Base-by-base conservation (phyloP, 2,888 invertebrate genomes). In the Diabrotica balteata region DNA sequence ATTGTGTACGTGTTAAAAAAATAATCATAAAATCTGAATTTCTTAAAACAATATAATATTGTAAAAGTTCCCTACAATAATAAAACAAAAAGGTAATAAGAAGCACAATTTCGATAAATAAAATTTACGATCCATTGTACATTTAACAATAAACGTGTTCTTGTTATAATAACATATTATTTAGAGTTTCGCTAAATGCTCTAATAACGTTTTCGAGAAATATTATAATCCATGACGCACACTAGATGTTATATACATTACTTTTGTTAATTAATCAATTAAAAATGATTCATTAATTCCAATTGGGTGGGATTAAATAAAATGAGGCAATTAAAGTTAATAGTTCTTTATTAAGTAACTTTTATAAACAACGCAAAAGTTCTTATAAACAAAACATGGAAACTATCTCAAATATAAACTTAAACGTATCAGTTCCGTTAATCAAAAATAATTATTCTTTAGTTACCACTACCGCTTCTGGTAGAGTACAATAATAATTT, bases 251-350 rank as follows among this genome's bases (percentile, higher is more conserved):
- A 50, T 43, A 54, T 54, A 57, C 55, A 51, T 67, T 66, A 59
- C 67, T 76, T 77, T 75, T 70, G 71, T 75, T 76, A 75, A 77
- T 75, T 74, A 76, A 72, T 74, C 71, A 71, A 72, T 76, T 75
- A 76, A 73, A 73, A 74, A 70, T 75, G 74, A 76, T 76, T 76
- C 73, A 74, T 75, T 72, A 70, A 72, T 73, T 75, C 71, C 75
- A 79, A 80, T 78, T 78, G 77, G 75, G 70, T 66, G 70, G 76
- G 77, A 79, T 79, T 77, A 79, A 79, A 80, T 78, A 78, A 79
- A 75, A 74, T 75, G 75, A 63, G 70, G 57, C 76, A 77, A 79
- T 80, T 78, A 75, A 77, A 77, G 74, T 79, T 79, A 79, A 80
- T 78, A 77, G 76, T 75, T 77, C 73, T 78, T 78, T 78, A 79